A percentile compares a stretch with the other conserved stretches of the same genome.
Conservation (phyloP, 64 coral and sea anemone genomes). For the Platygyra sinensis region DNA sequence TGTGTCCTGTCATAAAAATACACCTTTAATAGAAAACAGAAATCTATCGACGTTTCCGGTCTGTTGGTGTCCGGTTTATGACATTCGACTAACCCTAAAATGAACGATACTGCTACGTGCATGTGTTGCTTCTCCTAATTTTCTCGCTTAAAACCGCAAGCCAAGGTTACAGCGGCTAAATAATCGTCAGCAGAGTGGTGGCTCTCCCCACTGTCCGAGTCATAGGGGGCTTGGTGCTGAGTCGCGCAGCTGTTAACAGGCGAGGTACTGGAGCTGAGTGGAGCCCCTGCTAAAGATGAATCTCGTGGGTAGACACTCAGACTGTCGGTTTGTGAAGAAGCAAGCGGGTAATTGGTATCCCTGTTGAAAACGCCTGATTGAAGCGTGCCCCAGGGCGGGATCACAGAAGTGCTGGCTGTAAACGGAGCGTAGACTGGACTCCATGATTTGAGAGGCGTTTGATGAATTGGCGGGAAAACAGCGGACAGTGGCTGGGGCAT, state of each 20-base stretch:
- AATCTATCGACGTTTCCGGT: too few species aligned
- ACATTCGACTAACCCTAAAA: not conserved
- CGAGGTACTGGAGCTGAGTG: not conserved
- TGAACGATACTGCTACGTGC: too few species aligned
- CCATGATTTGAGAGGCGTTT: not conserved
- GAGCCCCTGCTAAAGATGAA: not conserved
- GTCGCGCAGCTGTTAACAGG: not conserved
- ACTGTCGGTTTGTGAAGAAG: not conserved
- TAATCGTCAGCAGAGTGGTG: constrained; percentile 53
- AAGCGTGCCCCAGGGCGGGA: not conserved
- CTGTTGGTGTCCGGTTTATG: not conserved
- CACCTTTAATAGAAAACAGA: too few species aligned
- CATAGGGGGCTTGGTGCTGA: constrained; percentile 8
- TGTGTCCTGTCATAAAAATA: too few species aligned
- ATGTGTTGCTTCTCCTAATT: constrained; percentile 4
- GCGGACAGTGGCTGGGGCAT: not conserved
- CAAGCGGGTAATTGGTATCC: not conserved
- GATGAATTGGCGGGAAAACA: not conserved
- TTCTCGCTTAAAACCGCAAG: constrained; percentile 32
- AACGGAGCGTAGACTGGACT: constrained; percentile 1
- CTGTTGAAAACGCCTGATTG: not conserved
- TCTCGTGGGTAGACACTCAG: not conserved
- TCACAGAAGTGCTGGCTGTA: not conserved
- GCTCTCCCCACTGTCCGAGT: constrained; percentile 22
- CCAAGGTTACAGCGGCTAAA: constrained; percentile 39